These are phyloP conservation scores for Ectemnius cavifrons DNA, from an alignment of 2,888 invertebrate species.

Conservation along the genomic window DNA sequence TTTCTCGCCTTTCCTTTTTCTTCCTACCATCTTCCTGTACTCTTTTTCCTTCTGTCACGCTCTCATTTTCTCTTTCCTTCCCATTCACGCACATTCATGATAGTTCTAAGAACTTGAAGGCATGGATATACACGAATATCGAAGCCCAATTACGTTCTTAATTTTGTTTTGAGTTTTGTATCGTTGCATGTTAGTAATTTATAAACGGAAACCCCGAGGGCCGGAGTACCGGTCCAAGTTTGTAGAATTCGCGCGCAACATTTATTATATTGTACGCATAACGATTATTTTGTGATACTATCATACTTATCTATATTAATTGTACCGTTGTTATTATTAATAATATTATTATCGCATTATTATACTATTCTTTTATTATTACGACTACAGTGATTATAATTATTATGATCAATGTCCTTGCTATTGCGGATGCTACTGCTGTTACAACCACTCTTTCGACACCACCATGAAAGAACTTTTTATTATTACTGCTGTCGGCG, in stretches of 20 bases:
- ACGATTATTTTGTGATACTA: constrained; percentile 71
- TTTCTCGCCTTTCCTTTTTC: not conserved
- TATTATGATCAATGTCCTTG: constrained; percentile 34
- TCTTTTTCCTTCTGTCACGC: no score
- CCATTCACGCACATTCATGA: constrained; percentile 5
- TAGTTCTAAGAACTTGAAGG: constrained; percentile 9
- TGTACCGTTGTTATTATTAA: constrained; percentile 42
- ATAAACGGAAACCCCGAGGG: constrained; percentile 52
- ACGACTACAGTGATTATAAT: constrained; percentile 43
- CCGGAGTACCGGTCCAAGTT: constrained; percentile 46
- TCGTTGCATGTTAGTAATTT: constrained; percentile 62
- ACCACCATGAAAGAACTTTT: constrained; percentile 43
- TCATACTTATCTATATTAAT: constrained; percentile 54
- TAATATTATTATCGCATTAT: constrained; percentile 31
- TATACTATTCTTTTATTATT: constrained; percentile 12
- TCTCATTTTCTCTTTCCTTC: no score
- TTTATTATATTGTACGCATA: constrained; percentile 57
- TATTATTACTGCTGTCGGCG: constrained; percentile 34
- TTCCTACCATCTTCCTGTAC: no score
- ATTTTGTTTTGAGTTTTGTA: constrained; percentile 30
- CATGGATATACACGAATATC: constrained; percentile 24
- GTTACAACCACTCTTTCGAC: constrained; percentile 41
- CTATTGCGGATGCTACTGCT: constrained; percentile 43
- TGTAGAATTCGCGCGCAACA: constrained; percentile 41
- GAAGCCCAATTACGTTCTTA: constrained; percentile 35